A percentile compares a stretch with the other conserved stretches of the same genome.
These are phyloP conservation scores for Peromyscus leucopus DNA, from an alignment of 2,113 vertebrate species.

Conservation along the genomic window DNA sequence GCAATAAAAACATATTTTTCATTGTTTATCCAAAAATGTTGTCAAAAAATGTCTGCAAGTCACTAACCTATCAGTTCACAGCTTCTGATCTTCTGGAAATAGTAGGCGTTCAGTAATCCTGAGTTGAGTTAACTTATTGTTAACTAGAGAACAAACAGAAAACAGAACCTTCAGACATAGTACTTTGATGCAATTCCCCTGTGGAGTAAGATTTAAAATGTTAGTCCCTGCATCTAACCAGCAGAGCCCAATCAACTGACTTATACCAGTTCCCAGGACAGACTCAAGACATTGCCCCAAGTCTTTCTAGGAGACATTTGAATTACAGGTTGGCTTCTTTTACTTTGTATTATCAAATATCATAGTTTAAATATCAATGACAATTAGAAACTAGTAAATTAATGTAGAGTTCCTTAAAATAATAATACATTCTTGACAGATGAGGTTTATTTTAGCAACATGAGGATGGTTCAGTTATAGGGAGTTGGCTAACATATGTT, in stretches of 20 bases:
- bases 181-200: not conserved
- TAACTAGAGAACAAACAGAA: not conserved
- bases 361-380: not conserved
- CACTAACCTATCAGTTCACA: not conserved
- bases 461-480: not conserved
- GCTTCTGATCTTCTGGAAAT: not conserved
- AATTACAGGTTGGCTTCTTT: not conserved
- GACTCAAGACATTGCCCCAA: not conserved
- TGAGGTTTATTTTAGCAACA: conserved; percentile 37
- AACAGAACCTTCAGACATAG: not conserved
- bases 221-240: not conserved
- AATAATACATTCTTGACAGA: not conserved
- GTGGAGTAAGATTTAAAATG: not conserved
- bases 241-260: not conserved
- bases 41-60: not conserved
- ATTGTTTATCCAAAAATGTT: not conserved
- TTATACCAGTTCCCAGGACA: not conserved
- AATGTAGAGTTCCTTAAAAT: conserved; percentile 17
- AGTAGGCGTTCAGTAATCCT: not conserved
- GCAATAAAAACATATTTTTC: not conserved
- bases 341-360: not conserved
- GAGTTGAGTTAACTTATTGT: not conserved
- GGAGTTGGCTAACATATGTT: not conserved
- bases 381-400: not conserved
- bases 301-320: not conserved